Percentiles rank a stretch among this genome's conserved stretches.
Conservation (phyloP, 2,797 vertebrate genomes). For the Sibirionetta formosa region DNA sequence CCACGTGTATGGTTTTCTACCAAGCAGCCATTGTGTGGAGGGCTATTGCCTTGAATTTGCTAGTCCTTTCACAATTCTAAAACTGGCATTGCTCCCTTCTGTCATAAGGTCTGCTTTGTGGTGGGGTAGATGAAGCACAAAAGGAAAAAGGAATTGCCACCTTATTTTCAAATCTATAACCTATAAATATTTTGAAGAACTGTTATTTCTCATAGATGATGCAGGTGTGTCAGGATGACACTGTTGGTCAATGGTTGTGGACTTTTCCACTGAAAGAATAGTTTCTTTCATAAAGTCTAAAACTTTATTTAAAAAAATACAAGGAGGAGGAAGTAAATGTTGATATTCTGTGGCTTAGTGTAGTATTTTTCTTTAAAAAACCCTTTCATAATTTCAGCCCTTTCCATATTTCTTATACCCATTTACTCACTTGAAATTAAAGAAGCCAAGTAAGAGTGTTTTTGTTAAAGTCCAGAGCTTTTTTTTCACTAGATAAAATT, state of each 20-base stretch:
- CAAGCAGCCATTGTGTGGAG: not conserved
- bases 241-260: not conserved
- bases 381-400: not conserved
- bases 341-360: not conserved
- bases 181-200: not conserved
- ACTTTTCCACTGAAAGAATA: not conserved
- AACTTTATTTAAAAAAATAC: not conserved
- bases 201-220: not conserved
- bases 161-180: not conserved
- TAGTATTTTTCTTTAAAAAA: not conserved
- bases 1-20: fast-evolving
- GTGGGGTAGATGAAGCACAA: not conserved
- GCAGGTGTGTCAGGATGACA: fast-evolving
- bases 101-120: not conserved
- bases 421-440: not conserved
- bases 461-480: not conserved
- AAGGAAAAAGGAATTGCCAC: not conserved
- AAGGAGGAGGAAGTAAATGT: not conserved
- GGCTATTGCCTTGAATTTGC: not conserved
- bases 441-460: not conserved
- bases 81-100: not conserved
- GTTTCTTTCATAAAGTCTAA: not conserved
- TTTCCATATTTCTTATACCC: not conserved
- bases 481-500: not conserved
- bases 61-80: not conserved